Evolutionary conservation across 2,797 vertebrate genomes (phyloP).

Genomic region (Urosaurus nigricauda): DNA sequence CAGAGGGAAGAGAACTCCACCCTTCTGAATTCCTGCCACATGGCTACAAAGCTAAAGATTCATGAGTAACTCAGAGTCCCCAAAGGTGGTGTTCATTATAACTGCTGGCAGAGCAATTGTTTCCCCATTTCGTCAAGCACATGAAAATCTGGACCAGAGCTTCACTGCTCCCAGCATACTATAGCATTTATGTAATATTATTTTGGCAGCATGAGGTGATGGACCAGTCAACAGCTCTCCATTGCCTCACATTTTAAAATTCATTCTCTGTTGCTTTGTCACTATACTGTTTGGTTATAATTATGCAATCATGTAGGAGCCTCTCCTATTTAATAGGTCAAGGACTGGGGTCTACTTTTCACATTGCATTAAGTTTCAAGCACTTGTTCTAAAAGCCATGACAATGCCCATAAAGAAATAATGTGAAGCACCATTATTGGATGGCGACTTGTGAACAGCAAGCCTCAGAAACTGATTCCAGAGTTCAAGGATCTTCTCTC

Average conservation of each 20-base stretch:
- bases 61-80: constrained; percentile 68
- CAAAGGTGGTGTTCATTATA: constrained; percentile 22
- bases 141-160: not conserved
- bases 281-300: not conserved
- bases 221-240: not conserved
- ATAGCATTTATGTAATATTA: not conserved
- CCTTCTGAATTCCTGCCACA: constrained; percentile 81
- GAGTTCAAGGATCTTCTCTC: not conserved
- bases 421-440: not conserved
- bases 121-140: not conserved
- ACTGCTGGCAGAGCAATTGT: constrained; percentile 1
- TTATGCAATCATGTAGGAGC: not conserved
- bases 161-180: not conserved
- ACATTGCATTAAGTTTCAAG: not conserved
- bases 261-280: not conserved
- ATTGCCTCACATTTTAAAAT: not conserved
- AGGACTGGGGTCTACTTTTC: not conserved
- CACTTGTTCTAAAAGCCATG: not conserved
- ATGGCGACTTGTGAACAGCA: not conserved
- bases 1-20: constrained; percentile 81
- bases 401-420: not conserved
- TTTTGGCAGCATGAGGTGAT: not conserved
- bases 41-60: constrained; percentile 61
- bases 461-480: not conserved
- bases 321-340: not conserved